Evolutionary conservation across 2,888 invertebrate genomes (phyloP), one percentile per base, ranked within the genome.

Genomic region (Tenthredo scrophulariae): DNA sequence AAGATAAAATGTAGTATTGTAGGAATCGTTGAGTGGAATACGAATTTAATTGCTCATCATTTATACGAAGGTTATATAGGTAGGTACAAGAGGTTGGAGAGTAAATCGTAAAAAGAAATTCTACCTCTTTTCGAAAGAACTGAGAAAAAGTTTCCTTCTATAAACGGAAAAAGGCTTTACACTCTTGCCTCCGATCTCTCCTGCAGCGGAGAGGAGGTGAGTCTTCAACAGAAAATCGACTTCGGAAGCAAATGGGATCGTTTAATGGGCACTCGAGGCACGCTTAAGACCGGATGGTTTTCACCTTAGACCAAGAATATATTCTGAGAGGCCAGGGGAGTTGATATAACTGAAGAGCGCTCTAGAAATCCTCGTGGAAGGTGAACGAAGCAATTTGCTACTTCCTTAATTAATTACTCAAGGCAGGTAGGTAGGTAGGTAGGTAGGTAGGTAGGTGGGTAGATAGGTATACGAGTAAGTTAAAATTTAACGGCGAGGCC

Each of bases 381-480:
- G 80, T 80, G 80, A 80, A 80, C 58, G 80, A 40, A 80, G 80
- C 80, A 80, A 80, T 80, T 80, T 80, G 80, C 80, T 62, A 80
- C 80, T 80, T 80, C 80, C 80, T 80, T 80, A 80, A 80, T 80
- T 80, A 80, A 80, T 80, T 80, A 80, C 80, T 62, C 58, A 62
- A 77, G 77, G 29, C 77, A 40, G 33, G 80, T 13, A 40, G 58
- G 40, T 37, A 37, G 54, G 33, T 29, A 7, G 77, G n/a, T n/a
- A n/a, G n/a, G n/a, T n/a, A n/a, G n/a, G 79, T 26, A 58, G 54
- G 37, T 26, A 29, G 77, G 26, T 70, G 37, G 46, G 46, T 46
- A 46, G 46, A 46, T n/a, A 40, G 74, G 74, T 50, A 80, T 62
- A 80, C 72, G 72, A n/a, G 43, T 74, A 43, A 40, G 72, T 43